A percentile compares a stretch with the other conserved stretches of the same genome.
phyloP scores from a whole-genome alignment of 37 sponge, comb jelly and placozoan species.

The Aphrocallistes beatrix region DNA sequence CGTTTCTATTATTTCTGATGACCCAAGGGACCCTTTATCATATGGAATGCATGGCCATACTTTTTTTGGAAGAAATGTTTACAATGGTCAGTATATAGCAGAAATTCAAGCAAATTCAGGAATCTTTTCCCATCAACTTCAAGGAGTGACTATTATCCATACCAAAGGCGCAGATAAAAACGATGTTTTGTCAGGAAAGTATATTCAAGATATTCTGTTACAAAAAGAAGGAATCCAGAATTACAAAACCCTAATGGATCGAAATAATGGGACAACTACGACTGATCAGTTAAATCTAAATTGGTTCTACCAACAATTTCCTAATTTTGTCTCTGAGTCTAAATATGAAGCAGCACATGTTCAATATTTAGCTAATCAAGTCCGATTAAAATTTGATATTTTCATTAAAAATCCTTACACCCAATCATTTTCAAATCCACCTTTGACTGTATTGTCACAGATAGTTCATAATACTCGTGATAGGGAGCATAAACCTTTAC shows the following conservation, averaged over 20 bases:
- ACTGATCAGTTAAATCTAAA: not conserved
- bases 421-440: not conserved
- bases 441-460: not conserved
- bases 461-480: not conserved
- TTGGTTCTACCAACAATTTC: not conserved
- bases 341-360: not conserved
- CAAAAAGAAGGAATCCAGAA: not conserved
- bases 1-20: not conserved
- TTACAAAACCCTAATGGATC: not conserved
- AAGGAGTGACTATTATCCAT: not conserved
- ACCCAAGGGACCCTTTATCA: not conserved
- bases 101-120: not conserved
- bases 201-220: not conserved
- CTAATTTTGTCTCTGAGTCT: not conserved
- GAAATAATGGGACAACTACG: not conserved
- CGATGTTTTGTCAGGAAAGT: not conserved
- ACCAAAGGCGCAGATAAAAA: not conserved
- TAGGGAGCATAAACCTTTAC: slow-evolving; percentile 9
- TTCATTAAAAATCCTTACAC: not conserved
- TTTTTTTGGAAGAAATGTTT: not conserved
- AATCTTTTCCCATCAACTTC: not conserved
- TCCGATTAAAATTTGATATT: not conserved
- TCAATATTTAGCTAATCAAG: not conserved
- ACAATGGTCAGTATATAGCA: not conserved
- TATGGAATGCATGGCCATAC: slow-evolving; percentile 5